A percentile compares a stretch with the other conserved stretches of the same genome.
Evolutionary conservation across 2,888 invertebrate species (phyloP).

Genomic region (Drosophila mercatorum): DNA sequence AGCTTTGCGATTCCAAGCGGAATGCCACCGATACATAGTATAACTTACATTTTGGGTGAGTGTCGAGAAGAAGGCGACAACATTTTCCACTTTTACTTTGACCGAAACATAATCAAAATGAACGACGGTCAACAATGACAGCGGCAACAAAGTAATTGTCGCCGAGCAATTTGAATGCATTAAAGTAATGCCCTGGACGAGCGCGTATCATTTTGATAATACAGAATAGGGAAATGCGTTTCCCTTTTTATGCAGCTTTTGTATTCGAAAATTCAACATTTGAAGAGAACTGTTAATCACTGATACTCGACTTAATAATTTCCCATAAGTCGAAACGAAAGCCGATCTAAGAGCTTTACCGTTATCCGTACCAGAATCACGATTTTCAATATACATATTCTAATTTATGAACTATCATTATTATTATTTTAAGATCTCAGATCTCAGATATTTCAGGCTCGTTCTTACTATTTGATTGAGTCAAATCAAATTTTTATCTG

Average conservation of each 20-base stretch:
- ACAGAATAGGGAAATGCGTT: background rate
- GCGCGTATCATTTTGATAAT: background rate
- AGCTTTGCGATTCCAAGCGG: constrained; percentile 3
- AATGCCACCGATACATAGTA: constrained; percentile 26
- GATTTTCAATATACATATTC: background rate
- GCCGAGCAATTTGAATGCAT: constrained; percentile 43
- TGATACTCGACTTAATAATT: background rate
- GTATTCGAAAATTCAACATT: background rate
- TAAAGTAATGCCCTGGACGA: constrained; percentile 33
- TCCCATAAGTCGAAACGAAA: background rate
- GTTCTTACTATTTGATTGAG: background rate
- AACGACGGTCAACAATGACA: constrained; percentile 34
- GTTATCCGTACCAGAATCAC: background rate
- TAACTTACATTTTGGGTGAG: constrained; percentile 45
- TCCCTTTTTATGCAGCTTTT: too few relatives aligned
- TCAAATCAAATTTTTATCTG: too few relatives aligned
- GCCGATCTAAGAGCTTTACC: background rate
- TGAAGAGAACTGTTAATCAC: background rate
- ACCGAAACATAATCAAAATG: constrained; percentile 53
- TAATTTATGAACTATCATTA: background rate
- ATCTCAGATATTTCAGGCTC: background rate
- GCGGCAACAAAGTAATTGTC: constrained; percentile 41
- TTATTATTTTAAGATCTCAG: background rate
- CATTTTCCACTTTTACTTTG: constrained; percentile 71
- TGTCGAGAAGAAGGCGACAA: constrained; percentile 13